Percentiles rank a stretch among this genome's conserved stretches.
These are phyloP conservation scores for Drosophila tani DNA, from an alignment of 1,140 invertebrate genomes.

Conservation along the genomic window DNA sequence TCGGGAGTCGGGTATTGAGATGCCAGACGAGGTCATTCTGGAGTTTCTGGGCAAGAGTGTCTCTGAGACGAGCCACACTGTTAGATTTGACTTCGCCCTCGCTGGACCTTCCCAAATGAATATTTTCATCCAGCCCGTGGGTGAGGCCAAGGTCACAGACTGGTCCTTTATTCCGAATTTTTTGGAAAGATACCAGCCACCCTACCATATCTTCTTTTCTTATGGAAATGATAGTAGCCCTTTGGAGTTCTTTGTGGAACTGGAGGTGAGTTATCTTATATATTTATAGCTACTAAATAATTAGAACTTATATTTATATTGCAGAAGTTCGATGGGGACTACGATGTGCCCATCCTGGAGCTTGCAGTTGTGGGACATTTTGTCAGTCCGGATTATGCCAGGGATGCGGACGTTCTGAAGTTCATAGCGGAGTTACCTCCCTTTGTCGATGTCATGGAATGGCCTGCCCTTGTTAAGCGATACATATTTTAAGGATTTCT, in stretches of 20 bases:
- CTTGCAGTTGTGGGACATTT: constrained; percentile 48
- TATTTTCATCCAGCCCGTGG: constrained; percentile 88
- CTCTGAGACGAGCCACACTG: background rate
- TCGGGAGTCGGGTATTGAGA: constrained; percentile 36
- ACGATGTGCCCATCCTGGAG: constrained; percentile 44
- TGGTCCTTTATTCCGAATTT: constrained; percentile 88
- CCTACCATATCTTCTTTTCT: constrained; percentile 90
- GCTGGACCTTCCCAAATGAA: constrained; percentile 90
- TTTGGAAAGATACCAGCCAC: constrained; percentile 86
- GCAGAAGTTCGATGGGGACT: constrained; percentile 77
- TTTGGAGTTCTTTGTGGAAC: constrained; percentile 87
- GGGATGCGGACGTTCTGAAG: constrained; percentile 25
- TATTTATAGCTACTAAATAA: background rate
- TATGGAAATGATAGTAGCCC: constrained; percentile 87
- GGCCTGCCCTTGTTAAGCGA: constrained; percentile 39
- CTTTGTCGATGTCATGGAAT: constrained; percentile 41
- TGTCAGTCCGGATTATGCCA: constrained; percentile 16
- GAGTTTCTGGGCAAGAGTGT: constrained; percentile 52
- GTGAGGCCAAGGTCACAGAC: constrained; percentile 86
- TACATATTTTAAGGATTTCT: constrained; percentile 26
- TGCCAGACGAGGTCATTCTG: constrained; percentile 40
- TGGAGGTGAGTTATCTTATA: constrained; percentile 85
- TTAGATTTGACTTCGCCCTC: constrained; percentile 62
- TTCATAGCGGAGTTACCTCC: constrained; percentile 33
- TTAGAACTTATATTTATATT: constrained; percentile 46